A percentile compares a stretch with the other conserved stretches of the same genome.
Conservation (phyloP, 2,113 vertebrate genomes). For the Otocyon megalotis region DNA sequence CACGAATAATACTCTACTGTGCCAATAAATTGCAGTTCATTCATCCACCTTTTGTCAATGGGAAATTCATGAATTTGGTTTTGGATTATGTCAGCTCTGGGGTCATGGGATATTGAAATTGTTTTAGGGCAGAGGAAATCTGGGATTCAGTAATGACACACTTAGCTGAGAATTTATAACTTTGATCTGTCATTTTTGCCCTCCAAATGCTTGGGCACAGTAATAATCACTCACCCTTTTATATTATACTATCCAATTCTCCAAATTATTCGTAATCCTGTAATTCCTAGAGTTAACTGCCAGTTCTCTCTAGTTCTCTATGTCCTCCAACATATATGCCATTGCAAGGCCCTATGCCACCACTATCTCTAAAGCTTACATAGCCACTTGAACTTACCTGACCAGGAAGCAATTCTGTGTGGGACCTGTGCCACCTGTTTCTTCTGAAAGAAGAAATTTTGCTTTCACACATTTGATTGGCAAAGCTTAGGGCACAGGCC, state of each 20-base stretch:
- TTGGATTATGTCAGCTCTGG: not conserved
- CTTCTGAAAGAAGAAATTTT: not conserved
- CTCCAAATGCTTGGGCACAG: not conserved
- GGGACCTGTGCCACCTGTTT: not conserved
- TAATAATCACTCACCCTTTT: not conserved
- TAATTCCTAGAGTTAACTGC: not conserved
- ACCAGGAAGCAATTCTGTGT: not conserved
- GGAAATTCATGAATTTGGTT: not conserved
- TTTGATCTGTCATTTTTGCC: not conserved
- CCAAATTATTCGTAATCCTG: not conserved
- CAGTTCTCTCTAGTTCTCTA: not conserved
- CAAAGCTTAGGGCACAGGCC: not conserved
- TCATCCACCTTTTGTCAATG: not conserved
- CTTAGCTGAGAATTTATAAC: not conserved
- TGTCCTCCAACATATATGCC: not conserved
- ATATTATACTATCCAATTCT: not conserved
- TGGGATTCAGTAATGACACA: not conserved
- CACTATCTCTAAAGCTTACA: not conserved
- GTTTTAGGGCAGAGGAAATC: not conserved
- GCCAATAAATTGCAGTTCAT: not conserved
- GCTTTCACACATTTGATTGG: not conserved
- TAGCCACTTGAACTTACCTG: not conserved
- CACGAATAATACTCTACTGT: not conserved
- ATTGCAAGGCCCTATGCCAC: not conserved
- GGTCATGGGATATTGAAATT: not conserved